Evolutionary conservation across 2,888 invertebrate species (phyloP), one percentile per base, ranked within the genome.

Genomic region (Odontothrips loti): DNA sequence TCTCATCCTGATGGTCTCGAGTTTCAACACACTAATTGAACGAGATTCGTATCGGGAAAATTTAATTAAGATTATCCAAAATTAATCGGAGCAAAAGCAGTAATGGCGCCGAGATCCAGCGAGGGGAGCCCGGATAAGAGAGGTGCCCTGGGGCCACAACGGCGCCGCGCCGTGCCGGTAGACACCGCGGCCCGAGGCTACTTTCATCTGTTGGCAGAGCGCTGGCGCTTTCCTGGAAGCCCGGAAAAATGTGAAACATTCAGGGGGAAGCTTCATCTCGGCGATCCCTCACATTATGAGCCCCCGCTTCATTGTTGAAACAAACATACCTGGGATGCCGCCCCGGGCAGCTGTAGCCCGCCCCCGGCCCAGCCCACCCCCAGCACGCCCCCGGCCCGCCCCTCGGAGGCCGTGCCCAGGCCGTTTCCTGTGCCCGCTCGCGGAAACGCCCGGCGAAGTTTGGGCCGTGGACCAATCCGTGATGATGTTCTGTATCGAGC

Each of bases 241-340:
- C 1, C 15, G 1, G 51, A n/a, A 15, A 58, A 58, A 58, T 58
- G 17, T 15, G 20, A 58, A 58, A 58, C 58, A 58, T 58, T n/a
- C 58, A 15, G 11, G 17, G 4, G 58, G 58, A 15, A 8, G 27
- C 68, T 75, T 27, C 27, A 68, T 68, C 11, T 68, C 68, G 11
- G 68, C 27, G 68, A 27, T 75, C 68, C 4, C 27, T 23, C 27
- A 12, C 27, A 27, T 75, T 75, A 75, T 75, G 68, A 75, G 68
- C 68, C 68, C 12, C 12, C 0, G 27, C 68, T 27, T 27, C 27
- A 75, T 75, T 68, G 27, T 75, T 9, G 27, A 75, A 75, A 75
- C 68, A 75, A n/a, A 75, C 68, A 75, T 75, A 75, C 68, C 68
- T 75, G 68, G 27, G 23, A 75, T 75, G n/a, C 68, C 68, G 9